Conservation (phyloP, 2,797 vertebrate species). For the Spinus olivaceus region DNA sequence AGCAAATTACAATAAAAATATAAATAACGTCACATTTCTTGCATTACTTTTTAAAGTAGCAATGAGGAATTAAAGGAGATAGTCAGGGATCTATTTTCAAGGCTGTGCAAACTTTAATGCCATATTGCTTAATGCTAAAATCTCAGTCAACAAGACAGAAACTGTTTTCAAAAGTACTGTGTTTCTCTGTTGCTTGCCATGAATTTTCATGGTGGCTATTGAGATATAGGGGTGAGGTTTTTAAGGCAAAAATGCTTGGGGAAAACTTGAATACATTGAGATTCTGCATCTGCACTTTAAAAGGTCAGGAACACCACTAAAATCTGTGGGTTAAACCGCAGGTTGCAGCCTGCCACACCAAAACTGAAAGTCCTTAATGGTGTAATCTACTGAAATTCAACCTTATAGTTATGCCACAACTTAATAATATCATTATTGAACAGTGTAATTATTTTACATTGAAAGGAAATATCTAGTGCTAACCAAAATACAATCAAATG, state of each 20-base stretch:
- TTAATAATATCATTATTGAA: background rate
- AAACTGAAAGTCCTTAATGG: background rate
- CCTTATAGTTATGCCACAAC: background rate
- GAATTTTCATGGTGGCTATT: background rate
- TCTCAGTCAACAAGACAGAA: background rate
- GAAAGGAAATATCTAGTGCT: background rate
- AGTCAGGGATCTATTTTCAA: background rate
- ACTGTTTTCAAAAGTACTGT: background rate
- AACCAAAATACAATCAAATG: background rate
- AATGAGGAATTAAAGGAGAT: background rate
- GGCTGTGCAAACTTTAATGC: background rate
- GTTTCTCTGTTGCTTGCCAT: background rate
- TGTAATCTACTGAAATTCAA: background rate
- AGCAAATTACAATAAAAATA: background rate
- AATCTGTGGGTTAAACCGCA: background rate
- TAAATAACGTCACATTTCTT: background rate
- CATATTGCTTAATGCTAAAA: background rate
- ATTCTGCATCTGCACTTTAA: background rate
- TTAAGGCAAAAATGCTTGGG: background rate
- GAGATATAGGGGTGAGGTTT: rapidly evolving
- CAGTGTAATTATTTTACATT: background rate
- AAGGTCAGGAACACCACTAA: background rate
- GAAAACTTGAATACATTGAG: background rate
- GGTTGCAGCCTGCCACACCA: background rate
- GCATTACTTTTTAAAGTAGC: background rate